Base-by-base conservation (phyloP, 2,888 invertebrate species). In the Melikaiella ostensackeni region DNA sequence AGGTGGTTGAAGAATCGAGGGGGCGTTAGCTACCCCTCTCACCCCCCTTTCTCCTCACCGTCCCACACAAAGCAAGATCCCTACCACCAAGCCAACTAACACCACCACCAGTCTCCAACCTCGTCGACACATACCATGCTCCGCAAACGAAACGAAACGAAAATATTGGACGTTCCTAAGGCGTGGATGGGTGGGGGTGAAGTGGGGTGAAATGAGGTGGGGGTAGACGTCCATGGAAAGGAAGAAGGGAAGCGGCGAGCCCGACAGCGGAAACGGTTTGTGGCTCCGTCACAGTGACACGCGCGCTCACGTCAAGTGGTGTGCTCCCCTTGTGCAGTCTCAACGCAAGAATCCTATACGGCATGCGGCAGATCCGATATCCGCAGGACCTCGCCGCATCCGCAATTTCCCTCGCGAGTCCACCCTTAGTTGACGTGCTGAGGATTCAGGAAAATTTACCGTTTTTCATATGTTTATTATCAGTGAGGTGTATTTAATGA, bases 11-110 rank as follows among this genome's bases (percentile, higher is more conserved):
- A 87, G 84, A 82, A 85, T 85, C 86, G 84, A 83, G 88, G 85
- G 89, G 90, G 89, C 89, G 90, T 88, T 86, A 81, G 87, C 85
- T 83, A 78, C 75, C 76, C 80, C 80, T 82, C 79, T 21, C 77
- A 80, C 80, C 84, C 83, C 88, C 91, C 75, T 87, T 93, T 63
- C 92, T 92, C 79, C 93, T 94, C 16, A 62, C 93, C 93, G 84
- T 88, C 89, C 79, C 89, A 89, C 80, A 84, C 89, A 78, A 85
- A 89, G 19, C 19, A 24, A 46, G 42, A 46, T 42, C 81, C 77
- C 75, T 77, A 62, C 64, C 79, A 75, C 63, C 83, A 78, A 75
- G 83, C 74, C 38, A 75, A 38, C 57, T 92, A 92, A 88, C 83
- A 66, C 81, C 81, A 78, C 77, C 80, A 83, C 81, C 76, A 50